Base-by-base conservation (phyloP, 2,797 vertebrate species). In the Babyrousa celebensis region DNA sequence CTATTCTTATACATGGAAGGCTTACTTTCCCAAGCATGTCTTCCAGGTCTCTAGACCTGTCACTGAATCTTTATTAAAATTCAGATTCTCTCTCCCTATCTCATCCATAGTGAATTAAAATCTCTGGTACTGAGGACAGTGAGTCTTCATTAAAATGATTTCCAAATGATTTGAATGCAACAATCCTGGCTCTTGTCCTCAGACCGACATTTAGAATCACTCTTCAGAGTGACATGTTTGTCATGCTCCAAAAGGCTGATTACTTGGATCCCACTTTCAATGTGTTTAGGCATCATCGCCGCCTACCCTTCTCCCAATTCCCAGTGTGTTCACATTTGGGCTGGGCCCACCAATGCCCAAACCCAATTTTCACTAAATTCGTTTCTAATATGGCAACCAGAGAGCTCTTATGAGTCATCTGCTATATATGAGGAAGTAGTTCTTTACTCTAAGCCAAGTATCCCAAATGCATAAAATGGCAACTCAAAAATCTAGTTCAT, bases 61-160 rank as follows among this genome's bases (percentile, higher is more conserved):
- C 7, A 17, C 23, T 80, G 43, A 23, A 54, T 60, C 1, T 48
- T 83, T 54, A 84, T 77, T 29, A 94, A 95, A 86, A 88, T 75
- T 48, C 58, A 79, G 12, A 71, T 20, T 89, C 10, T 71, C 11
- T 88, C 36, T 84, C 10, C 23, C 32, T 68, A 63, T 27, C 21
- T 12, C 6, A 40, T 62, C 89, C 1, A 60, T 5, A 65, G n/a
- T 79, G 8, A 74, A 78, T 43, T 90, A 83, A 94, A 63, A 67
- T 80, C 21, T 85, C 16, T 68, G 56, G 15, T 70, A 40, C 67
- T 58, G 17, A 91, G 2, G 3, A 82, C 4, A 25, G 27, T 8
- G 2, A 20, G 68, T 78, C 10, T 65, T 89, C 72, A 88, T 88
- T 48, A 36, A 65, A 83, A 88, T 75, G 9, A 75, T 94, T 85